Conservation (phyloP, 2,888 invertebrate genomes). For the Panopea generosa region DNA sequence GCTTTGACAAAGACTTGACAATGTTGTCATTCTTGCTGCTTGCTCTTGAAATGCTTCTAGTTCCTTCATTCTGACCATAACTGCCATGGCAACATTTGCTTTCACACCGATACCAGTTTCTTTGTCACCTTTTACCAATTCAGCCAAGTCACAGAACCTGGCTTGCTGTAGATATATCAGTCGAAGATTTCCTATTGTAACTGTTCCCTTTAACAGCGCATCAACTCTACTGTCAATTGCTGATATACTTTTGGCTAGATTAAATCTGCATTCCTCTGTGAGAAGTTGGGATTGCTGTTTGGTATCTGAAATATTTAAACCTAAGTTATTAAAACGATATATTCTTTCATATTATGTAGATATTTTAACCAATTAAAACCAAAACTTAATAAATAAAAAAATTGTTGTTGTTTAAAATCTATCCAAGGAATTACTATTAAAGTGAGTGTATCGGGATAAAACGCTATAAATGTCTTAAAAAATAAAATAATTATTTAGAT, state of each 20-base stretch:
- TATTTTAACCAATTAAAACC: too few species aligned
- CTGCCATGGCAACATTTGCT: constrained; percentile 1
- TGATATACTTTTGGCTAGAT: constrained; percentile 24
- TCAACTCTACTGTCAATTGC: constrained; percentile 22
- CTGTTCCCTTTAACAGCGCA: constrained; percentile 22
- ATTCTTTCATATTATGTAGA: too few species aligned
- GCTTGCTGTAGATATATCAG: constrained; percentile 17
- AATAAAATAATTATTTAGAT: too few species aligned
- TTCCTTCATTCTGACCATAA: constrained; percentile 26
- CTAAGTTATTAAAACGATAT: too few species aligned
- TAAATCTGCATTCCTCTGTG: constrained; percentile 14
- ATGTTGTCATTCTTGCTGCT: constrained; percentile 22
- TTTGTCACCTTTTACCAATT: constrained; percentile 2
- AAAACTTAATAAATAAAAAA: too few species aligned
- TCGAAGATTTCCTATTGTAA: constrained; percentile 28
- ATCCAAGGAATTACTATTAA: too few species aligned
- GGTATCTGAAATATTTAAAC: constrained; percentile 5
- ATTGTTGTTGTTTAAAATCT: too few species aligned
- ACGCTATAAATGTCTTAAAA: too few species aligned
- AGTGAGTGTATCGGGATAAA: too few species aligned
- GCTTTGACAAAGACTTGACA: constrained; percentile 15
- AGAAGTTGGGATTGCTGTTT: constrained; percentile 8
- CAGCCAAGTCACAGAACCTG: constrained; percentile 38
- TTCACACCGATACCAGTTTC: neutral
- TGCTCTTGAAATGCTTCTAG: constrained; percentile 28